phyloP scores from a whole-genome alignment of 1,140 invertebrate genomes.

The Samia ricini region DNA sequence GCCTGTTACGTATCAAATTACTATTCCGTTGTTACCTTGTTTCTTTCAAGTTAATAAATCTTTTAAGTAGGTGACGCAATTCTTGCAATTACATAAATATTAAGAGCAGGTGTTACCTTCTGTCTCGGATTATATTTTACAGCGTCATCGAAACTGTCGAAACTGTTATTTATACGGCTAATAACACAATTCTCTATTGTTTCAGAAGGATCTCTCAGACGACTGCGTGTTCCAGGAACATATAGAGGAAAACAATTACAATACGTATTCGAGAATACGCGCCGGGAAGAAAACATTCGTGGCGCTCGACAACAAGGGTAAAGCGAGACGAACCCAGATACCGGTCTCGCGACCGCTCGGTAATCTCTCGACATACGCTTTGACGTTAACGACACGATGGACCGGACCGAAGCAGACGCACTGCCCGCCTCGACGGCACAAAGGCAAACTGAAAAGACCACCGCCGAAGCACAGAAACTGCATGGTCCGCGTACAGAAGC shows the following conservation, averaged over 20 bases:
- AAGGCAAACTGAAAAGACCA: conserved; percentile 59
- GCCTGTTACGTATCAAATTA: too few species aligned
- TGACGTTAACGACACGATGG: conserved; percentile 81
- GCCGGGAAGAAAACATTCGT: conserved; percentile 85
- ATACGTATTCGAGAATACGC: conserved; percentile 87
- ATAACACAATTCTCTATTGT: conserved; percentile 72
- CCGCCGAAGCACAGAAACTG: conserved; percentile 62
- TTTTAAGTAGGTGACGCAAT: too few species aligned
- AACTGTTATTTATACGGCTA: too few species aligned
- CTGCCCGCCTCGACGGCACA: conserved; percentile 53
- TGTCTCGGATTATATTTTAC: too few species aligned
- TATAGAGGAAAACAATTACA: conserved; percentile 90
- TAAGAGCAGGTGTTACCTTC: too few species aligned
- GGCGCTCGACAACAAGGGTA: conserved; percentile 85
- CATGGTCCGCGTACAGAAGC: conserved; percentile 54
- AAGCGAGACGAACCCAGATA: conserved; percentile 83
- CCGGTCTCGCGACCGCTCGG: conserved; percentile 82
- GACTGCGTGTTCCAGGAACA: conserved; percentile 93
- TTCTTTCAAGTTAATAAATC: background rate
- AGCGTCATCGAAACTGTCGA: too few species aligned
- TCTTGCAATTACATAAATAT: too few species aligned
- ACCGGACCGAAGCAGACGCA: conserved; percentile 63
- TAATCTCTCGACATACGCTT: conserved; percentile 84
- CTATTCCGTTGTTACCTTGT: background rate
- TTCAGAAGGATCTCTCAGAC: conserved; percentile 88